phyloP scores from a whole-genome alignment of 2,797 vertebrate genomes.

The Loriculus beryllinus region DNA sequence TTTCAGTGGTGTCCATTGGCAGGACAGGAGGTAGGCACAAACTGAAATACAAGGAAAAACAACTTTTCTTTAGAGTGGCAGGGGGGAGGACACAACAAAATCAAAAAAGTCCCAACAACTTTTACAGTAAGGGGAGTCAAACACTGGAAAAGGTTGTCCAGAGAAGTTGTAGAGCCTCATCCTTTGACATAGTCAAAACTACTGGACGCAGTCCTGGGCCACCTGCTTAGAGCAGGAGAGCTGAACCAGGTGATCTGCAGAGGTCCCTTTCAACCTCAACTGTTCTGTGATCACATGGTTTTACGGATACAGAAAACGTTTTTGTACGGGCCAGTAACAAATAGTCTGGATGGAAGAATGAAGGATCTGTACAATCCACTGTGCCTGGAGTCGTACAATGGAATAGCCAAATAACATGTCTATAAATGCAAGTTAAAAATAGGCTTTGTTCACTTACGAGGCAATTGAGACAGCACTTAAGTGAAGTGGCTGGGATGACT shows the following conservation, averaged over 20 bases:
- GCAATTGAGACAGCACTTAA: constrained; percentile 15
- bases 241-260: not conserved
- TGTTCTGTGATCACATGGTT: not conserved
- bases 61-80: not conserved
- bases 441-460: not conserved
- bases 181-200: not conserved
- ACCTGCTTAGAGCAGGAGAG: not conserved
- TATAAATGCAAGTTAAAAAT: not conserved
- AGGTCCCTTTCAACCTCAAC: not conserved
- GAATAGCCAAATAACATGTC: not conserved
- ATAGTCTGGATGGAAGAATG: not conserved
- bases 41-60: not conserved
- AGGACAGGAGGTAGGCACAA: not conserved
- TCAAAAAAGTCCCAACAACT: not conserved
- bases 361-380: not conserved
- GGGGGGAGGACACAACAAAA: too few relatives aligned
- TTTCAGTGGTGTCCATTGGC: not conserved
- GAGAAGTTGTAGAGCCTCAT: not conserved
- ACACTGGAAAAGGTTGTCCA: not conserved
- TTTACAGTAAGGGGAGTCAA: not conserved
- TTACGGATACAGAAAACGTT: not conserved
- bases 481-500: not conserved
- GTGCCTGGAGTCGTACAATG: not conserved
- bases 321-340: not conserved
- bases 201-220: not conserved